phyloP scores from a whole-genome alignment of 2,113 vertebrate species.

The Propithecus coquereli region DNA sequence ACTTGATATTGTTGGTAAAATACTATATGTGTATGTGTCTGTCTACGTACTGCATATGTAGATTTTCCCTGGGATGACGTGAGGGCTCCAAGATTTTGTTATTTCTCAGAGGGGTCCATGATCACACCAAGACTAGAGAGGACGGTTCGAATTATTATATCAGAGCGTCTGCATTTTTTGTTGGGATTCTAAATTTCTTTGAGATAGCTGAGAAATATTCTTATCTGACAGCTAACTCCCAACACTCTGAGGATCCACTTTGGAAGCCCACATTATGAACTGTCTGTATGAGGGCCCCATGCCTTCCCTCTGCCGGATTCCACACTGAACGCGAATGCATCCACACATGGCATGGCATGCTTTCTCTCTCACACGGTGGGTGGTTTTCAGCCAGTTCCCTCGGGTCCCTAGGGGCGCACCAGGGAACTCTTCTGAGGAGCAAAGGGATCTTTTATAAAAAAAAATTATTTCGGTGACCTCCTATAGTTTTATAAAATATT shows the following conservation, averaged over 20 bases:
- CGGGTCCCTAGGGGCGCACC: background rate
- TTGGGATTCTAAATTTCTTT: background rate
- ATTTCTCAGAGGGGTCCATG: background rate
- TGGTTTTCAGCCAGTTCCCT: background rate
- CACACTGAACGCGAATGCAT: background rate
- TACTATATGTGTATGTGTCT: background rate
- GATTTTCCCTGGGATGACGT: background rate
- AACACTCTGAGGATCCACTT: background rate
- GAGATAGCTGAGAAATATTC: background rate
- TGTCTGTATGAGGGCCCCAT: background rate
- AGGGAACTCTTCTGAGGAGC: background rate
- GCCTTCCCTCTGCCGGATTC: background rate
- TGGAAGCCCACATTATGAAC: background rate
- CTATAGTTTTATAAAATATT: background rate
- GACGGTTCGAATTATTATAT: background rate
- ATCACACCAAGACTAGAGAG: background rate
- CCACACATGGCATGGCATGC: rapidly evolving
- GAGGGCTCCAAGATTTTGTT: background rate
- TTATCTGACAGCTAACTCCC: background rate
- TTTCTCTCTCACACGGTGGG: background rate
- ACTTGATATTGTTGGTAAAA: background rate
- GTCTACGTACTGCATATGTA: background rate
- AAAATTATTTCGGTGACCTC: background rate
- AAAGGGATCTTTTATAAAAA: background rate
- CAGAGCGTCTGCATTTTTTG: background rate